These are phyloP conservation scores for Alloplasta piceator DNA, from an alignment of 2,888 invertebrate species.

Conservation along the genomic window DNA sequence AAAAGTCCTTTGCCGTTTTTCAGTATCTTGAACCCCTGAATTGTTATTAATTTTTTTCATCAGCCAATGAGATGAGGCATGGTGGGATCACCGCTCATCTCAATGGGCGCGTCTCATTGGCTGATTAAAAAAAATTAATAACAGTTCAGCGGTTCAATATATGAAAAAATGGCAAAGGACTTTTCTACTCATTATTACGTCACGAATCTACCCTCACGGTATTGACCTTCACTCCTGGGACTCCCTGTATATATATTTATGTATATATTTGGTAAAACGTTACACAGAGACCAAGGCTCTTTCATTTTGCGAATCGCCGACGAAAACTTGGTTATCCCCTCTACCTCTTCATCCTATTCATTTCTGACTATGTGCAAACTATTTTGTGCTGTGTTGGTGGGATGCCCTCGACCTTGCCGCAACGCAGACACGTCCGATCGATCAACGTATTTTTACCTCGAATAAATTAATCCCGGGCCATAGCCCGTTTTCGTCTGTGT, in stretches of 20 bases:
- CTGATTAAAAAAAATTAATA: too few relatives aligned
- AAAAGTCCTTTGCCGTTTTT: too few relatives aligned
- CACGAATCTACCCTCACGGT: too few relatives aligned
- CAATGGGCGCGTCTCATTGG: too few relatives aligned
- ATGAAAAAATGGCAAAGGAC: too few relatives aligned
- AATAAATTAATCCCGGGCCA: conserved; percentile 72
- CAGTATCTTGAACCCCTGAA: too few relatives aligned
- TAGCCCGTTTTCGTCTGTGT: conserved; percentile 30
- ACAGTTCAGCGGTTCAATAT: too few relatives aligned
- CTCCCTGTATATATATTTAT: neutral
- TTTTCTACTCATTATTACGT: too few relatives aligned
- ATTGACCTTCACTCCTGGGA: too few relatives aligned
- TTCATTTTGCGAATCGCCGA: conserved; percentile 30
- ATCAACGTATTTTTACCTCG: conserved; percentile 74
- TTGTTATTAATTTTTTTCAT: too few relatives aligned
- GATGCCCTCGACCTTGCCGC: conserved; percentile 71
- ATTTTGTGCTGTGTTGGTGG: conserved; percentile 35
- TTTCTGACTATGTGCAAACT: neutral
- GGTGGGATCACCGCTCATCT: too few relatives aligned
- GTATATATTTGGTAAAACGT: neutral
- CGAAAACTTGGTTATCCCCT: conserved; percentile 37
- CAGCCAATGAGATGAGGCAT: too few relatives aligned
- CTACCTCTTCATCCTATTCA: neutral
- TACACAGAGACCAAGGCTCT: conserved; percentile 3
- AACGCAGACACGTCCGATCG: conserved; percentile 64